phyloP scores from a whole-genome alignment of 1,140 invertebrate genomes.

The Augochlora pura region DNA sequence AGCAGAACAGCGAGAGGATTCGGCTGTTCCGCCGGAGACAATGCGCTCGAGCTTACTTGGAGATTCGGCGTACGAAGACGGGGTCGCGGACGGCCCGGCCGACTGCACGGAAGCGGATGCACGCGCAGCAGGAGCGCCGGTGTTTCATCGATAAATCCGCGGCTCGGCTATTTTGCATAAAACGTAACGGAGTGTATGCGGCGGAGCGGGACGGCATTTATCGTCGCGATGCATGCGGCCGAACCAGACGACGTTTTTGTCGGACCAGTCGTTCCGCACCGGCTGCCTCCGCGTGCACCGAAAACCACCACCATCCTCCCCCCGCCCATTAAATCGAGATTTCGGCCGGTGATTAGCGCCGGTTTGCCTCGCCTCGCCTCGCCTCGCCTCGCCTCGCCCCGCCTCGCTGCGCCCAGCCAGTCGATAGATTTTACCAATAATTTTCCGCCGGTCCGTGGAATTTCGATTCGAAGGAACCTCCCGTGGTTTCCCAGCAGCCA shows the following conservation, averaged over 20 bases:
- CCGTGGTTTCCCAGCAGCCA: background rate
- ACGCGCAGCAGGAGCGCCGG: background rate
- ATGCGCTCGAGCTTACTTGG: background rate
- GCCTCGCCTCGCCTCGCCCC: slow-evolving; percentile 30
- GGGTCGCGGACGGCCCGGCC: background rate
- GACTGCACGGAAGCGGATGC: background rate
- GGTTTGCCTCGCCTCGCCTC: slow-evolving; percentile 44
- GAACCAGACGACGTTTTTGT: slow-evolving; percentile 61
- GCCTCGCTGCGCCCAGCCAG: slow-evolving; percentile 18
- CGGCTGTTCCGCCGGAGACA: background rate
- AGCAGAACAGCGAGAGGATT: slow-evolving; percentile 1
- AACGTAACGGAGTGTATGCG: slow-evolving; percentile 55
- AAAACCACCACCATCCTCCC: no score
- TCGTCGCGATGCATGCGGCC: slow-evolving; percentile 52
- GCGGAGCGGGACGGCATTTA: slow-evolving; percentile 54
- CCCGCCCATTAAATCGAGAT: slow-evolving; percentile 61
- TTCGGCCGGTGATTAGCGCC: slow-evolving; percentile 56
- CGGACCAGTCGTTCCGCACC: slow-evolving; percentile 48
- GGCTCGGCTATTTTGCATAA: slow-evolving; percentile 61
- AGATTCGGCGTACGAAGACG: background rate
- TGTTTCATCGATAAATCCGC: slow-evolving; percentile 57
- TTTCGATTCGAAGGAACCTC: background rate
- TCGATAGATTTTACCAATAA: slow-evolving; percentile 47
- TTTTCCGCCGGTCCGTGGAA: slow-evolving; percentile 38
- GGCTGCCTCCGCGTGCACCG: slow-evolving; percentile 9